phyloP scores from a whole-genome alignment of 1,140 invertebrate genomes.

The Scaptomyza graminum region DNA sequence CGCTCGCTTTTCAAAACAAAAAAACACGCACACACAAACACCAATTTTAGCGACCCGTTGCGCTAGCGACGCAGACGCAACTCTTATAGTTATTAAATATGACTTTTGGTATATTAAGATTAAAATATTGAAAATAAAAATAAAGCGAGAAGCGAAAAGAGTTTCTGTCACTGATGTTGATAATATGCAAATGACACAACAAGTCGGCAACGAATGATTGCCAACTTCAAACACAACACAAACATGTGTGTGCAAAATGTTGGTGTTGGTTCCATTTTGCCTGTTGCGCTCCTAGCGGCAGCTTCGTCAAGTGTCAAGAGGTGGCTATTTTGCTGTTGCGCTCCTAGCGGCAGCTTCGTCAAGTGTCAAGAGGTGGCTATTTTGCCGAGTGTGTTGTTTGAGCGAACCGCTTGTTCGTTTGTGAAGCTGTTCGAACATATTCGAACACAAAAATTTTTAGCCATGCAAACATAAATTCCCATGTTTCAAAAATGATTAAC shows the following conservation, averaged over 20 bases:
- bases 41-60: constrained; percentile 44
- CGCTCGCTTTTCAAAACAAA: too few relatives aligned
- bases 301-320: too few relatives aligned
- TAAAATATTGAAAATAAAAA: constrained; percentile 37
- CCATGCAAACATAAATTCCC: neutral
- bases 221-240: constrained; percentile 71
- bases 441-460: neutral
- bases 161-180: constrained; percentile 29
- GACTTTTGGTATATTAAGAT: neutral
- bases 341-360: too few relatives aligned
- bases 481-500: neutral
- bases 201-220: constrained; percentile 76
- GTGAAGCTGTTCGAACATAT: too few relatives aligned
- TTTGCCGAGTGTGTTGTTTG: too few relatives aligned
- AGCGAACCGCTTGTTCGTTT: too few relatives aligned
- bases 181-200: constrained; percentile 76
- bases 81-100: neutral
- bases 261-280: too few relatives aligned
- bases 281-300: too few relatives aligned
- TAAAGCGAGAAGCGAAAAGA: constrained; percentile 1
- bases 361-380: too few relatives aligned
- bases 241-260: too few relatives aligned
- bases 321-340: too few relatives aligned
- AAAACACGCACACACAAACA: neutral
- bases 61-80: too few relatives aligned